phyloP scores from a whole-genome alignment of 2,797 vertebrate genomes.

The Falco novaeseelandiae region DNA sequence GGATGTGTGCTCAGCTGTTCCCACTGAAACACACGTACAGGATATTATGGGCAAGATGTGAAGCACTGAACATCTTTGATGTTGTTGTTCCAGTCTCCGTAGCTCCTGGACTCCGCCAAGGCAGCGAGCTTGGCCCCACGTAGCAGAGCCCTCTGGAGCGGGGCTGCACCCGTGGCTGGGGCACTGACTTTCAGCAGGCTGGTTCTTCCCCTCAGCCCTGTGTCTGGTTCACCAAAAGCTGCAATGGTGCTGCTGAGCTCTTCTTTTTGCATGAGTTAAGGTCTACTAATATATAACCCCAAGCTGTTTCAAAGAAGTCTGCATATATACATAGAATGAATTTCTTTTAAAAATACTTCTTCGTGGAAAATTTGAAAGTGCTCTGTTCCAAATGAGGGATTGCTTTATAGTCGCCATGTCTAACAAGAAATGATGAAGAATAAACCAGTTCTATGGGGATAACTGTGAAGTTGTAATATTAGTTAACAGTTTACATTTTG shows the following conservation, averaged over 20 bases:
- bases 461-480: background rate
- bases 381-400: background rate
- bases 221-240: background rate
- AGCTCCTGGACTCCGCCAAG: fast-evolving
- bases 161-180: fast-evolving
- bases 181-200: background rate
- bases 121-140: fast-evolving
- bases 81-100: fast-evolving
- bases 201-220: background rate
- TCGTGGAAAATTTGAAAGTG: background rate
- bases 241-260: background rate
- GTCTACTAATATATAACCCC: background rate
- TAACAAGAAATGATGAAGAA: background rate
- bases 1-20: background rate
- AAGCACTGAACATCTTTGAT: background rate
- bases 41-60: fast-evolving
- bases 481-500: background rate
- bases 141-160: background rate
- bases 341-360: background rate
- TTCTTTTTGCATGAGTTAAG: background rate
- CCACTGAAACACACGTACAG: fast-evolving
- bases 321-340: background rate
- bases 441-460: background rate
- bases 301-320: background rate
- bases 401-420: background rate